phyloP scores from a whole-genome alignment of 2,113 vertebrate genomes.

The Petrocephalus microphthalmus region DNA sequence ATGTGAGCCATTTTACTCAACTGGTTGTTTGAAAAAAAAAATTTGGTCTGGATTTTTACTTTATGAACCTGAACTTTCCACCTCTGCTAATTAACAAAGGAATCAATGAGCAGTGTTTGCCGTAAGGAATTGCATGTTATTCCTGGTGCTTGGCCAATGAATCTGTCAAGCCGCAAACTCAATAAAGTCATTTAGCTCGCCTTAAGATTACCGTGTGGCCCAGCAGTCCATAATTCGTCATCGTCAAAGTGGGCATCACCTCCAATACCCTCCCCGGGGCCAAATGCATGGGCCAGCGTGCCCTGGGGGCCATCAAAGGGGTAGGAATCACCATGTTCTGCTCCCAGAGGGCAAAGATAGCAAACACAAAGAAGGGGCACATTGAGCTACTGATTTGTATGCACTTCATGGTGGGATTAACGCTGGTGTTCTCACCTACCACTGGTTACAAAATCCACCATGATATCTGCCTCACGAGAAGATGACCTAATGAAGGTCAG shows the following conservation, averaged over 20 bases:
- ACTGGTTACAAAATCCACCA: constrained; percentile 55
- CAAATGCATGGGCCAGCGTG: constrained; percentile 81
- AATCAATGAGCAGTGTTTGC: neutral
- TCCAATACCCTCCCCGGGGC: constrained; percentile 72
- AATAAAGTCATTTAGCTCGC: neutral
- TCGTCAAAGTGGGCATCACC: constrained; percentile 85
- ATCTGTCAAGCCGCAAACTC: neutral
- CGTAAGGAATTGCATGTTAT: neutral
- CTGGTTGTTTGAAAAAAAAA: too few species aligned
- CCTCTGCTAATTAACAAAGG: neutral
- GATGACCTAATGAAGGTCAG: constrained; percentile 53
- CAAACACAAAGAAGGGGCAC: neutral
- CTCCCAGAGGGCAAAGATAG: neutral
- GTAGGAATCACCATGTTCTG: constrained; percentile 76
- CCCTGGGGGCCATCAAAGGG: constrained; percentile 84
- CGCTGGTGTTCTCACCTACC: constrained; percentile 37
- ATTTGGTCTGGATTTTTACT: too few species aligned
- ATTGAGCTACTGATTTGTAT: neutral
- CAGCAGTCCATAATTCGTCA: constrained; percentile 73
- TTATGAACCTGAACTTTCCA: too few species aligned
- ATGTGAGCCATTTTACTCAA: too few species aligned
- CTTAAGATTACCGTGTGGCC: constrained; percentile 50
- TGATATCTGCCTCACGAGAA: constrained; percentile 55
- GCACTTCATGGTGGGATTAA: neutral
- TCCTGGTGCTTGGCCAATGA: neutral